Base-by-base conservation (phyloP, 2,797 vertebrate genomes). In the Dendrocincla tyrannina region DNA sequence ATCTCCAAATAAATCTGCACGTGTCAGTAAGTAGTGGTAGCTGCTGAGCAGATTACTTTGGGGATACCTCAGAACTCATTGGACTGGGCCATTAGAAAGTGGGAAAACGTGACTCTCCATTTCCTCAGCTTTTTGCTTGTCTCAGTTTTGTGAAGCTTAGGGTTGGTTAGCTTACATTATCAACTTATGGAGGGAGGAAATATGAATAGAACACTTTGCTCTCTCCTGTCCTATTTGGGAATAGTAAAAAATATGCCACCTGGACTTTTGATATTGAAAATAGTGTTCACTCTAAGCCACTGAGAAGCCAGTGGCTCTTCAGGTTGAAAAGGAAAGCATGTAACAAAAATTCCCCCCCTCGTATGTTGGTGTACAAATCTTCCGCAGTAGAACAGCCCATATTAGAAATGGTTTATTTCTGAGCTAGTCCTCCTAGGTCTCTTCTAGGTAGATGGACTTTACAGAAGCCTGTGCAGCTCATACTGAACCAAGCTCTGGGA, bases 131-230 rank as follows among this genome's bases (percentile, higher is more conserved):
- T 52, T 46, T 74, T 80, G 15, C 6, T 46, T 35, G 5, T 35
- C 56, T 81, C 28, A 35, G 25, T 74, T 91, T 82, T 74, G 28
- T 85, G 44, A 47, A 70, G 53, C 2, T 59, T 58, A 10, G 16
- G 58, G 10, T 24, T 0, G 0, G 9, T 39, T 70, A 56, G 5
- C 22, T 75, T 37, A n/a, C 15, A 7, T 28, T 17, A 19, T n/a
- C 47, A 58, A 17, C 22, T 76, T 32, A 33, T 55, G 19, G 6
- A 23, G 14, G 5, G 18, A 11, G 16, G 17, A 37, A 79, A 52
- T 9, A 72, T 1, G 11, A 74, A 44, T 3, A 66, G 15, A 80
- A 79, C 72, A 22, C 18, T 66, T 53, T 53, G 30, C 13, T 82
- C 10, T 53, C 4, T 37, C 8, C 5, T 5, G 4, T 80, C 16